These are phyloP conservation scores for Oxystoma pomonae DNA, from an alignment of 2,888 invertebrate species.

Conservation along the genomic window DNA sequence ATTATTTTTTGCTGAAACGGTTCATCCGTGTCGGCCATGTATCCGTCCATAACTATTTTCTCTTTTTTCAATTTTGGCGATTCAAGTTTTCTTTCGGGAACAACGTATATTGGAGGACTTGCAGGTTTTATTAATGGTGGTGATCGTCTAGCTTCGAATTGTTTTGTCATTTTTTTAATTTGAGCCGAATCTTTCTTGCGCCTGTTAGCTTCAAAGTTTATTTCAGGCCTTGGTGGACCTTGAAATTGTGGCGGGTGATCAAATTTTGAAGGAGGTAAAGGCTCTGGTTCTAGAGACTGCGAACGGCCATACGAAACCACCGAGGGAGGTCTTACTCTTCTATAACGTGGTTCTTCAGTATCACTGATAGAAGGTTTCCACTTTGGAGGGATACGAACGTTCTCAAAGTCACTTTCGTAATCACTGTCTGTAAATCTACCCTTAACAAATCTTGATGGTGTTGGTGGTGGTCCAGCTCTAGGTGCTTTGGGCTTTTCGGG, in stretches of 20 bases:
- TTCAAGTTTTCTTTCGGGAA: slow-evolving; percentile 44
- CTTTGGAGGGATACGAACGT: slow-evolving; percentile 47
- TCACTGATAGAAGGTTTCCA: slow-evolving; percentile 64
- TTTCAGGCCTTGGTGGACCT: slow-evolving; percentile 44
- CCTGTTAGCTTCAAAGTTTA: slow-evolving; percentile 39
- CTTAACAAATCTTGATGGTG: slow-evolving; percentile 56
- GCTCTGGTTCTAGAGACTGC: slow-evolving; percentile 54
- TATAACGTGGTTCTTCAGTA: slow-evolving; percentile 57
- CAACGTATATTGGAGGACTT: slow-evolving; percentile 44
- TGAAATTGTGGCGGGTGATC: slow-evolving; percentile 50
- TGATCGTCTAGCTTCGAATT: slow-evolving; percentile 34
- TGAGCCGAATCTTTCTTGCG: slow-evolving; percentile 34
- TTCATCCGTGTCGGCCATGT: slow-evolving; percentile 69
- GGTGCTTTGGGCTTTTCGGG: slow-evolving; percentile 45
- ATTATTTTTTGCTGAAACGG: slow-evolving; percentile 46
- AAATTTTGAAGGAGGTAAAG: slow-evolving; percentile 53
- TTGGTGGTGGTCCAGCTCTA: slow-evolving; percentile 52
- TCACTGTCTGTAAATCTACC: slow-evolving; percentile 60
- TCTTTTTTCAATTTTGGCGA: slow-evolving; percentile 53
- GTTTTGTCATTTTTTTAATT: slow-evolving; percentile 39
- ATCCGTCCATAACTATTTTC: slow-evolving; percentile 55
- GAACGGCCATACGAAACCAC: slow-evolving; percentile 49
- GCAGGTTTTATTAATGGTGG: slow-evolving; percentile 45
- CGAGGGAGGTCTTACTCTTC: slow-evolving; percentile 53
- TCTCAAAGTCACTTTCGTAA: slow-evolving; percentile 63